phyloP scores from a whole-genome alignment of 2,797 vertebrate genomes.

The Xiphophorus birchmanni region DNA sequence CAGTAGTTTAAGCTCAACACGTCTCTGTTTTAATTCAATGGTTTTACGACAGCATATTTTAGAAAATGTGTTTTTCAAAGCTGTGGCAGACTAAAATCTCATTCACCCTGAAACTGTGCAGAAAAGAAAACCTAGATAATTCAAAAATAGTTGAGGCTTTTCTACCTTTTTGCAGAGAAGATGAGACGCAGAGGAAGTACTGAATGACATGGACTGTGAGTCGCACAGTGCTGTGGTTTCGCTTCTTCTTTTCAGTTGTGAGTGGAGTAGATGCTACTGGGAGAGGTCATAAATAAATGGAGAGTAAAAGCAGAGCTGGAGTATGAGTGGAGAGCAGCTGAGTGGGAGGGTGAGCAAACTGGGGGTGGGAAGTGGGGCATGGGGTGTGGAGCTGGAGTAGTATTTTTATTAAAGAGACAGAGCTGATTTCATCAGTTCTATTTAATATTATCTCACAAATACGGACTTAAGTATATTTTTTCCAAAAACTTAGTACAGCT shows the following conservation, averaged over 20 bases:
- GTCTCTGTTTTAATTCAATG: conserved; percentile 9
- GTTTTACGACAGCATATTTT: conserved; percentile 5
- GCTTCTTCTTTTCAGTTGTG: conserved; percentile 68
- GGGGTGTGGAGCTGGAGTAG: conserved; percentile 55
- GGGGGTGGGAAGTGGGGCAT: conserved; percentile 22
- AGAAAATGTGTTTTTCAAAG: not conserved
- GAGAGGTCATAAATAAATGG: conserved; percentile 66
- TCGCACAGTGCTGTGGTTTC: conserved; percentile 63
- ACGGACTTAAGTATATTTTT: not conserved
- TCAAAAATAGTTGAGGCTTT: conserved; percentile 16
- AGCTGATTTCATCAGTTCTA: conserved; percentile 22
- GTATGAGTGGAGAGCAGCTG: conserved; percentile 56
- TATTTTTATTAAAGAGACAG: conserved; percentile 73
- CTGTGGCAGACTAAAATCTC: not conserved
- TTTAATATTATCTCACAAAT: not conserved
- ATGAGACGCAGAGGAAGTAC: conserved; percentile 69
- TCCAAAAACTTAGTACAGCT: not conserved
- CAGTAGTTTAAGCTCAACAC: conserved; percentile 16
- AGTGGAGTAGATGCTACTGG: conserved; percentile 63
- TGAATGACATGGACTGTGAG: conserved; percentile 61
- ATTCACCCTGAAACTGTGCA: not conserved
- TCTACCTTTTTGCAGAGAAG: conserved; percentile 70
- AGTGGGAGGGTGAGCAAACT: conserved; percentile 62
- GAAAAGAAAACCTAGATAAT: not conserved
- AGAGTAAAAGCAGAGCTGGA: conserved; percentile 55